A percentile compares a stretch with the other conserved stretches of the same genome.
Evolutionary conservation across 2,113 vertebrate species (phyloP).

Genomic region (Machaerirhynchus nigripectus): DNA sequence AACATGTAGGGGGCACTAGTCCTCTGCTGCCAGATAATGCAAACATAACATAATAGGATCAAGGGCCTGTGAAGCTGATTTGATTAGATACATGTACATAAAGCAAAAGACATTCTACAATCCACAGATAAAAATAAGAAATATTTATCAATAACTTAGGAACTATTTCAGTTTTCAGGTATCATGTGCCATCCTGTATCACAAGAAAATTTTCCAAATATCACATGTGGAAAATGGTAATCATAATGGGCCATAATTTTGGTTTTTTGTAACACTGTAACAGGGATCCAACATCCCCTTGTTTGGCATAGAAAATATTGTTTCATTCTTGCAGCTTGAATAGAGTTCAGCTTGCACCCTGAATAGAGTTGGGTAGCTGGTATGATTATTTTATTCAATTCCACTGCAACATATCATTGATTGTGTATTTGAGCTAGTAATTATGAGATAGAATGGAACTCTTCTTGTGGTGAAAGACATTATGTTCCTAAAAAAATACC

Average conservation of each 20-base stretch:
- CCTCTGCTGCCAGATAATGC: background rate
- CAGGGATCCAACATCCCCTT: background rate
- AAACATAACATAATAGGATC: background rate
- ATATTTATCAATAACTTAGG: background rate
- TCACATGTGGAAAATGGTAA: background rate
- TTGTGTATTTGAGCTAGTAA: background rate
- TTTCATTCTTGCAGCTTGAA: background rate
- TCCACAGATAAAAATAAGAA: background rate
- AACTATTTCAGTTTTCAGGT: background rate
- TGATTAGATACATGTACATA: background rate
- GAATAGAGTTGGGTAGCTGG: background rate
- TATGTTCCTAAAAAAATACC: background rate
- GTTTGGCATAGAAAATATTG: background rate
- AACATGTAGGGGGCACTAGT: background rate
- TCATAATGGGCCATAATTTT: background rate
- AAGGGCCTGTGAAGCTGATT: background rate
- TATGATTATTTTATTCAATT: background rate
- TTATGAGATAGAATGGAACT: background rate
- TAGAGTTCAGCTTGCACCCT: too few relatives aligned
- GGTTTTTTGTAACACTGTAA: background rate
- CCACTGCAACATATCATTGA: background rate
- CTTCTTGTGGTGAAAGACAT: background rate
- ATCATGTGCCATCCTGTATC: background rate
- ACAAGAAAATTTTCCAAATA: background rate
- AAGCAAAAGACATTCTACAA: background rate